A percentile compares a stretch with the other conserved stretches of the same genome.
These are phyloP conservation scores for Hormiphora californensis DNA, from an alignment of 37 sponge, comb jelly and placozoan genomes.

Conservation along the genomic window DNA sequence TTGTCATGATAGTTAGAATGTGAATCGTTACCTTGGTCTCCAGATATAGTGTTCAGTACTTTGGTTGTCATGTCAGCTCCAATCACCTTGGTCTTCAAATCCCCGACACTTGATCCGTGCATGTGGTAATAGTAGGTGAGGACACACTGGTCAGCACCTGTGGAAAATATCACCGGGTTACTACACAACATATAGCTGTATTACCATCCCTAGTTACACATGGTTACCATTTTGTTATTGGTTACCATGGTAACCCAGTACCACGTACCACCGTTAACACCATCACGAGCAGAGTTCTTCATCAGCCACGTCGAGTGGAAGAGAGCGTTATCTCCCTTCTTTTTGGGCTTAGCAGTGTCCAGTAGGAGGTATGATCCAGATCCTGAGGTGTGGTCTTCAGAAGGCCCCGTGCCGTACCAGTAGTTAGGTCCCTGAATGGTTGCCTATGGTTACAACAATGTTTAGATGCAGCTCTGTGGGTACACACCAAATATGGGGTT, in stretches of 20 bases:
- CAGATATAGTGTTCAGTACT: not conserved
- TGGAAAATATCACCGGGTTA: too few species aligned
- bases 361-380: not conserved
- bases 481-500: too few species aligned
- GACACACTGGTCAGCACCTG: too few species aligned
- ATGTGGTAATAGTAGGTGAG: not conserved
- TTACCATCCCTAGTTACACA: too few species aligned
- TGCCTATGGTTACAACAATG: too few species aligned
- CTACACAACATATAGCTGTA: too few species aligned
- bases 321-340: not conserved
- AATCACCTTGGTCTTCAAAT: not conserved
- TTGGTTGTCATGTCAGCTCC: not conserved
- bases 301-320: constrained; percentile 30
- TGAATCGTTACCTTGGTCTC: constrained; percentile 27
- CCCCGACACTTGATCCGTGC: not conserved
- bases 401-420: not conserved
- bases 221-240: too few species aligned
- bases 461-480: too few species aligned
- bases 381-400: not conserved
- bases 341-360: not conserved
- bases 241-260: too few species aligned
- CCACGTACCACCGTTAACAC: not conserved
- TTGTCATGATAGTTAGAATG: not conserved
- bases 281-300: not conserved
- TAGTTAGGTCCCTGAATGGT: constrained; percentile 2